Conservation (phyloP, 2,888 invertebrate genomes). For the Xylocampa areola region DNA sequence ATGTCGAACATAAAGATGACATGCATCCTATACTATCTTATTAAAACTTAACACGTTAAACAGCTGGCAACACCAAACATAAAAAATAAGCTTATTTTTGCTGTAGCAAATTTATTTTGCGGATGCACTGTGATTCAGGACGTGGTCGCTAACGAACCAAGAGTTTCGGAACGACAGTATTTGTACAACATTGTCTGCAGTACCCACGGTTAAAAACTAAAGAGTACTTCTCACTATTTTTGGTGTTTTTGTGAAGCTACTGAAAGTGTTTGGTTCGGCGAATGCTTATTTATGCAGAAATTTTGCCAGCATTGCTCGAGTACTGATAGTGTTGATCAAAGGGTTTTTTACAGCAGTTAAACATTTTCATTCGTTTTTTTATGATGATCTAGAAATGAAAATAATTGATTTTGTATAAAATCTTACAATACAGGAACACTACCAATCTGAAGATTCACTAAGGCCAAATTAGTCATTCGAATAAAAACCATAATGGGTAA, state of each 20-base stretch:
- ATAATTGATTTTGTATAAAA: no score
- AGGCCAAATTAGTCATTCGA: no score
- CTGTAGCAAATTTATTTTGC: constrained; percentile 62
- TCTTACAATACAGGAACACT: no score
- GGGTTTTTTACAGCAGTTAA: no score
- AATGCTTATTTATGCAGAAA: constrained; percentile 3
- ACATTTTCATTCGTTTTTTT: no score
- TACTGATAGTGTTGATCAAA: neutral
- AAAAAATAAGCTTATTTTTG: constrained; percentile 53
- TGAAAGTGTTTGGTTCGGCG: constrained; percentile 1
- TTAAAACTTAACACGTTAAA: no score
- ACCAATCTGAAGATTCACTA: no score
- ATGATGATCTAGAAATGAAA: no score
- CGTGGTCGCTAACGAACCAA: constrained; percentile 72
- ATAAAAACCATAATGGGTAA: no score
- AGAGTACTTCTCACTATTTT: constrained; percentile 49
- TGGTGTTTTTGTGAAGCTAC: constrained; percentile 17
- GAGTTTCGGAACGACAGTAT: constrained; percentile 61
- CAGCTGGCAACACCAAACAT: constrained; percentile 24
- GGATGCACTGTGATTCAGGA: constrained; percentile 64
- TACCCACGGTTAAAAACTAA: constrained; percentile 50
- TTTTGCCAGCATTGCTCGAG: neutral
- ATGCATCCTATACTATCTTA: no score
- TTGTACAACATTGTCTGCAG: constrained; percentile 72
- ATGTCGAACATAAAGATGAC: no score